Conservation (phyloP, 2,797 vertebrate genomes). For the Rhynchonycteris naso region DNA sequence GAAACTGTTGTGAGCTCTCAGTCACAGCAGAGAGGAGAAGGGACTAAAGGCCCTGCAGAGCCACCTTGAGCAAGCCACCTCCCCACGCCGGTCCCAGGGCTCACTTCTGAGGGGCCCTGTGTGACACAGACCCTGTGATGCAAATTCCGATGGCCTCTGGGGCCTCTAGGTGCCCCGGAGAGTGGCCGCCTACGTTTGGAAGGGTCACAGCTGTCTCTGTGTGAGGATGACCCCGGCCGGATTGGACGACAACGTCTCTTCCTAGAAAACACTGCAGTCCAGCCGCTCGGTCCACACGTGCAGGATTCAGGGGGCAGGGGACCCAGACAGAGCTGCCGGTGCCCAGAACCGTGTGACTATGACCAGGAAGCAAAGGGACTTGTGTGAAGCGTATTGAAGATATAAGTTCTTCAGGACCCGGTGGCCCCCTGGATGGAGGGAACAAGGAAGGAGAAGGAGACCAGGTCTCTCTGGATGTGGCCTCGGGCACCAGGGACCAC, state of each 20-base stretch:
- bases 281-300: accelerated
- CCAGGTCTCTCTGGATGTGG: neutral
- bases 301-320: accelerated
- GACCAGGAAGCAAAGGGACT: no score
- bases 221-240: neutral
- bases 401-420: neutral
- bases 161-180: neutral
- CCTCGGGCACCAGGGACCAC: no score
- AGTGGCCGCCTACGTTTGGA: neutral
- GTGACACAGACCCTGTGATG: neutral
- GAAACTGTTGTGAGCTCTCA: accelerated
- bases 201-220: neutral
- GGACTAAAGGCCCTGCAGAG: neutral
- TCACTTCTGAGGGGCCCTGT: neutral
- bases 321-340: neutral
- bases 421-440: no score
- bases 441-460: neutral
- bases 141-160: accelerated
- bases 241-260: accelerated
- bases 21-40: accelerated
- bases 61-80: accelerated
- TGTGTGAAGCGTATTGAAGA: accelerated
- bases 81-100: no score
- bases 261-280: no score
- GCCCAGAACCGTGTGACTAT: neutral